A percentile compares a stretch with the other conserved stretches of the same genome.
phyloP scores from a whole-genome alignment of 1,140 invertebrate genomes.

The Drosophila fuyamai region DNA sequence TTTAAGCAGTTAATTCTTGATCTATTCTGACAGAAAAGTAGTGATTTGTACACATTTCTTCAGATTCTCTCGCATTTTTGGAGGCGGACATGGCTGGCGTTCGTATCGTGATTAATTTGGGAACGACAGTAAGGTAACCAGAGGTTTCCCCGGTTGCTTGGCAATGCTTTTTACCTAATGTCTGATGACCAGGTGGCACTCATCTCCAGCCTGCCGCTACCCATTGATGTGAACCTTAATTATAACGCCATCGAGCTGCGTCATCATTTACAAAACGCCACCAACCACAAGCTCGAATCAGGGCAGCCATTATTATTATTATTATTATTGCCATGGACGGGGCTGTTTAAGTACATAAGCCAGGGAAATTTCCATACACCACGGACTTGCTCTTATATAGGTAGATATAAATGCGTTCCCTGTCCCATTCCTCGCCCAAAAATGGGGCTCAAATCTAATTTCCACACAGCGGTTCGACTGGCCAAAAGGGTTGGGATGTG shows the following conservation, averaged over 20 bases:
- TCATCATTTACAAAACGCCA: slow-evolving; percentile 72
- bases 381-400: slow-evolving; percentile 13
- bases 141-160: slow-evolving; percentile 19
- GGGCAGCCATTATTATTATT: slow-evolving; percentile 54
- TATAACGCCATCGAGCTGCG: slow-evolving; percentile 77
- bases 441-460: slow-evolving; percentile 1
- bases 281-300: slow-evolving; percentile 45
- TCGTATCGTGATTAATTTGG: slow-evolving; percentile 68
- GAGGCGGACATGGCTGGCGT: slow-evolving; percentile 42
- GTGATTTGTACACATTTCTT: slow-evolving; percentile 26
- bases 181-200: slow-evolving; percentile 57
- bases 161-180: slow-evolving; percentile 56
- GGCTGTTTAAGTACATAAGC: slow-evolving; percentile 19
- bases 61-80: slow-evolving; percentile 27
- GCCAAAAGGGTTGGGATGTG: background rate
- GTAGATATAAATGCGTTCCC: background rate
- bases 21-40: background rate
- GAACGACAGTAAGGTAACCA: slow-evolving; percentile 14
- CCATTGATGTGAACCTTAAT: slow-evolving; percentile 72
- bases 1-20: background rate
- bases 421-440: background rate
- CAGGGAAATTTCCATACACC: slow-evolving; percentile 19
- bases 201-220: slow-evolving; percentile 22
- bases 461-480: background rate
- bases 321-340: slow-evolving; percentile 18